Conservation (phyloP, 2,888 invertebrate species). For the Augiades crinisus region DNA sequence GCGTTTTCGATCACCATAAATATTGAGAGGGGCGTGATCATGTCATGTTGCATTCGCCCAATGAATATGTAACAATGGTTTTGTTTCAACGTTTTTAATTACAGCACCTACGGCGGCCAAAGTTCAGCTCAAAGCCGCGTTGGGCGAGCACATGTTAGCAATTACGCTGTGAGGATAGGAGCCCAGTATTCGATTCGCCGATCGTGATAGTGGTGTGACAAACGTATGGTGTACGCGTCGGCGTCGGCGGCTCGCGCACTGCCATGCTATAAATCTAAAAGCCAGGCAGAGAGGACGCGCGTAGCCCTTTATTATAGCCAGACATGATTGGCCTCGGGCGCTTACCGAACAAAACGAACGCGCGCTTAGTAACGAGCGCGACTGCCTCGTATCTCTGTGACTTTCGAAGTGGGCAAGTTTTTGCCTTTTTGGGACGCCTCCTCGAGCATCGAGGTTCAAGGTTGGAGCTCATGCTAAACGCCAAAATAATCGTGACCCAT, state of each 20-base stretch:
- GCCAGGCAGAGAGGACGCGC: slow-evolving; percentile 61
- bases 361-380: slow-evolving; percentile 67
- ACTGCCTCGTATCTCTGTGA: slow-evolving; percentile 53
- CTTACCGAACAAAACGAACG: slow-evolving; percentile 66
- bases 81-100: slow-evolving; percentile 35
- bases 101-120: slow-evolving; percentile 20
- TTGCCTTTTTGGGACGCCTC: slow-evolving; percentile 43
- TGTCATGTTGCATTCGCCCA: slow-evolving; percentile 58
- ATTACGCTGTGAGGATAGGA: slow-evolving; percentile 44
- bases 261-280: slow-evolving; percentile 65
- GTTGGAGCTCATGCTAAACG: slow-evolving; percentile 4
- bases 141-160: slow-evolving; percentile 45
- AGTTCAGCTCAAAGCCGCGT: slow-evolving; percentile 33
- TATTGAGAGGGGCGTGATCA: slow-evolving; percentile 61
- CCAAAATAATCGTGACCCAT: background rate
- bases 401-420: slow-evolving; percentile 53
- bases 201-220: slow-evolving; percentile 70
- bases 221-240: slow-evolving; percentile 58
- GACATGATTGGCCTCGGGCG: slow-evolving; percentile 78
- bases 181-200: slow-evolving; percentile 41
- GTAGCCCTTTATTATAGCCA: slow-evolving; percentile 75
- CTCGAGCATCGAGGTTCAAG: slow-evolving; percentile 14
- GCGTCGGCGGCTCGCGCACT: slow-evolving; percentile 53
- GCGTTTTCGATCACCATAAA: slow-evolving; percentile 63
- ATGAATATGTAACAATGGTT: slow-evolving; percentile 50